Evolutionary conservation across 2,113 vertebrate species (phyloP), one percentile per base, ranked within the genome.

Genomic region (Tupaia chinensis): DNA sequence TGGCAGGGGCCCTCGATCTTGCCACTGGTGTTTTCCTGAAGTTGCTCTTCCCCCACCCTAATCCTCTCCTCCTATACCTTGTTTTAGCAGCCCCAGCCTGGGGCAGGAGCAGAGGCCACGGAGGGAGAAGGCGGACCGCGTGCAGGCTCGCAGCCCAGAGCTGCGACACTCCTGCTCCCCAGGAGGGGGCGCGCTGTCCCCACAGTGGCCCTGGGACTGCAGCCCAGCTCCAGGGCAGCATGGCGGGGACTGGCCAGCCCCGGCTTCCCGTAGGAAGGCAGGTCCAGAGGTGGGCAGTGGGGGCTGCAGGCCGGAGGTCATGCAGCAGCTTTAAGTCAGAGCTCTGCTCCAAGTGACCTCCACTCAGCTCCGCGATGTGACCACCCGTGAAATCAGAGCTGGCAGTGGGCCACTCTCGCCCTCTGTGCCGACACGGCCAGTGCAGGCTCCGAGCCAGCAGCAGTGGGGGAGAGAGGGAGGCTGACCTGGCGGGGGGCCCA

Each of bases 401-500:
- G 44, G 44, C 44, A 5, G 44, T 44, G 44, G 44, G 44, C 44
- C 44, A 44, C 44, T 44, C 44, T 44, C 44, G 44, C 44, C 44
- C 44, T 44, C 44, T 44, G 44, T 44, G 44, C 3, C 3, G 44
- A 44, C 44, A 44, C 44, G 44, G 44, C 44, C 44, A 3, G n/a
- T 3, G 3, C 44, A 44, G 44, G 44, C 44, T 44, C 44, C 44
- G 44, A 44, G 44, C 44, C 44, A 44, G 44, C 44, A 44, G 44
- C 44, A 44, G 44, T 44, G 10, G 12, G 22, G 58, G 60, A 27
- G 70, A 65, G 14, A 54, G 16, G n/a, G 4, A 58, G 23, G 23
- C 85, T 95, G 65, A 79, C 32, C 17, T 91, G 93, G 93, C 78
- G 79, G n/a, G 56, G 91, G 54, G 61, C 91, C 86, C 91, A 78